Base-by-base conservation (phyloP, 2,888 invertebrate species). In the Hypomecis punctinalis region DNA sequence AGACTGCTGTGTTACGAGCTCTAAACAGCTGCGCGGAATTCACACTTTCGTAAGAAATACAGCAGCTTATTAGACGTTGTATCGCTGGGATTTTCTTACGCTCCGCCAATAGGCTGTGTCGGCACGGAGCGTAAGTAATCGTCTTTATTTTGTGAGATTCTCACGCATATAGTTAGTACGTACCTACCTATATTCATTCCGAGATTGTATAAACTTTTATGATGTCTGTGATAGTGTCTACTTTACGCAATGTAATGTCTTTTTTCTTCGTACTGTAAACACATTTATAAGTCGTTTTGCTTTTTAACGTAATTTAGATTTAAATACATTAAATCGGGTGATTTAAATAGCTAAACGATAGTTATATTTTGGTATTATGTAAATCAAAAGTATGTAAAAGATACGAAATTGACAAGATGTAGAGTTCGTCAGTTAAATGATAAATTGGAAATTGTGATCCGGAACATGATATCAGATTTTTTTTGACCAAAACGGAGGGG, bases 11-110 rank as follows among this genome's bases (percentile, higher is more conserved):
- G 65, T 83, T 82, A 83, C 77, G 79, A 80, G 73, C 76, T 67
- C 76, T 77, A 78, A 80, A 74, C 88, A 87, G 84, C 84, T 88
- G 89, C 71, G 82, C 79, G 76, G 70, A 83, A 84, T 86, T 85
- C 84, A 79, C 85, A 82, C 84, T 82, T 86, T 80, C 71, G 72
- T 71, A 76, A 84, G 83, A 89, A 88, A 87, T 88, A 89, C 81
- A 81, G 74, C 78, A 68, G 76, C 87, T 88, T 87, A 89, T 89
- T 87, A 86, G 83, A 79, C 75, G 79, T 71, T 79, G 78, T 83
- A 76, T 75, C 74, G 74, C 72, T 68, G 66, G 74, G 72, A 76
- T 76, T 80, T 76, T 72, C 66, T 75, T 69, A 63, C 68, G 63
- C 66, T 69, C 67, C 54, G 71, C 76, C 76, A 76, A 77, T 76